A percentile compares a stretch with the other conserved stretches of the same genome.
These are phyloP conservation scores for Heliangelus exortis DNA, from an alignment of 2,797 vertebrate genomes.

Conservation along the genomic window DNA sequence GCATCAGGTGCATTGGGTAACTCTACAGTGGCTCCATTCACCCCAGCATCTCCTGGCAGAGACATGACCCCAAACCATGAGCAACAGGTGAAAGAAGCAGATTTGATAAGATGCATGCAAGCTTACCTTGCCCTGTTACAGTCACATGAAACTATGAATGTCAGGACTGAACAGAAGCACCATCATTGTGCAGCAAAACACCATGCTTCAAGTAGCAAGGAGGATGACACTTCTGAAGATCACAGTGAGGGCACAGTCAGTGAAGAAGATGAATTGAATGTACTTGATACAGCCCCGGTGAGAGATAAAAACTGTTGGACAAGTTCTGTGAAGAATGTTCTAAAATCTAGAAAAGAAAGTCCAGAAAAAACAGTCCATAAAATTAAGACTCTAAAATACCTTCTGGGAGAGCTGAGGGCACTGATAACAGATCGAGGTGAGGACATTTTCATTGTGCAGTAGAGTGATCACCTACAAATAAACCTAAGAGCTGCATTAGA, in stretches of 20 bases:
- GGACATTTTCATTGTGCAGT: neutral
- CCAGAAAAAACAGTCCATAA: slow-evolving; percentile 70
- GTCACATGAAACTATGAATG: slow-evolving; percentile 39
- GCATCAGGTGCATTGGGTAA: neutral
- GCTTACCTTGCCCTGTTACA: slow-evolving; percentile 71
- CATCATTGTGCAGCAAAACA: neutral
- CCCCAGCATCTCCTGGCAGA: neutral
- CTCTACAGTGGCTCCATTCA: neutral
- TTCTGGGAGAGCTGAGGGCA: slow-evolving; percentile 86
- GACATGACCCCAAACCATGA: slow-evolving; percentile 31
- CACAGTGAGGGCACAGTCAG: slow-evolving; percentile 38
- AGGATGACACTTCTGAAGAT: slow-evolving; percentile 48
- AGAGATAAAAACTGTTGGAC: slow-evolving; percentile 63
- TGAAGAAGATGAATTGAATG: slow-evolving; percentile 51
- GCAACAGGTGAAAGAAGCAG: slow-evolving; percentile 67
- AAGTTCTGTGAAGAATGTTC: slow-evolving; percentile 51
- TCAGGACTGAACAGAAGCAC: slow-evolving; percentile 27
- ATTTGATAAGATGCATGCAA: slow-evolving; percentile 74
- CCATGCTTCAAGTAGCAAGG: neutral
- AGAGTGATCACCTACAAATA: neutral
- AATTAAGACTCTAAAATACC: slow-evolving; percentile 79
- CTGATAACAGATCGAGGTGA: slow-evolving; percentile 79
- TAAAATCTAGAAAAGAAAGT: slow-evolving; percentile 61
- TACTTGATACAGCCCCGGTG: slow-evolving; percentile 25
- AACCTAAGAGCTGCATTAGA: neutral